Conservation (phyloP, 2,888 invertebrate species). For the Strigamia transsilvanica region DNA sequence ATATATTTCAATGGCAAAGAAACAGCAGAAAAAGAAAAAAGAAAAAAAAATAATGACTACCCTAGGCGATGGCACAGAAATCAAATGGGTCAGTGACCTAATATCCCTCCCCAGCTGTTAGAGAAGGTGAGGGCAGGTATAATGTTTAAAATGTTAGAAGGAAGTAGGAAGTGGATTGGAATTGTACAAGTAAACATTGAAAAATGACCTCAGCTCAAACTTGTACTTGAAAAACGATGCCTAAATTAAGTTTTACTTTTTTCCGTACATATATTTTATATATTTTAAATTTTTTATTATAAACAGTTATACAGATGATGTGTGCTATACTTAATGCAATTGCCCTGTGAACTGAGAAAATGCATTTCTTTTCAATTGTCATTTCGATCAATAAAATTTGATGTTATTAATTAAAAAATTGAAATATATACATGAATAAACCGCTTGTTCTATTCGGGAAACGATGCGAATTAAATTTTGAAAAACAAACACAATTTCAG, state of each 20-base stretch:
- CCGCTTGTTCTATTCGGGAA: too few species aligned
- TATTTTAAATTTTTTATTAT: too few species aligned
- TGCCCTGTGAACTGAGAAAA: too few species aligned
- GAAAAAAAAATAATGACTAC: conserved; percentile 13
- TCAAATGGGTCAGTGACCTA: conserved; percentile 47
- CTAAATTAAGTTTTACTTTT: background rate
- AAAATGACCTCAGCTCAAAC: background rate
- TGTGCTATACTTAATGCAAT: too few species aligned
- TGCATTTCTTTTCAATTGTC: too few species aligned
- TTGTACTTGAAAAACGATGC: background rate
- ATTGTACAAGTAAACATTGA: conserved; percentile 1
- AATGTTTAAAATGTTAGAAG: conserved; percentile 8
- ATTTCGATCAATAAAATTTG: too few species aligned
- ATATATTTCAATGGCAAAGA: conserved; percentile 39
- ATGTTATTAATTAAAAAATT: too few species aligned
- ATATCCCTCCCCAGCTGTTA: conserved; percentile 42
- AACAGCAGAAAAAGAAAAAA: background rate
- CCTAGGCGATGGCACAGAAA: conserved; percentile 49
- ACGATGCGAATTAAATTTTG: too few species aligned
- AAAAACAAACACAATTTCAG: too few species aligned
- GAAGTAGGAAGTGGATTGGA: background rate
- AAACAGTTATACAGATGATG: too few species aligned
- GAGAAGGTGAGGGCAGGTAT: conserved; percentile 26
- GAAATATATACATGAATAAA: too few species aligned
- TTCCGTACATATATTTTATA: background rate